phyloP scores from a whole-genome alignment of 1,140 invertebrate species.

The Ridgeia piscesae region DNA sequence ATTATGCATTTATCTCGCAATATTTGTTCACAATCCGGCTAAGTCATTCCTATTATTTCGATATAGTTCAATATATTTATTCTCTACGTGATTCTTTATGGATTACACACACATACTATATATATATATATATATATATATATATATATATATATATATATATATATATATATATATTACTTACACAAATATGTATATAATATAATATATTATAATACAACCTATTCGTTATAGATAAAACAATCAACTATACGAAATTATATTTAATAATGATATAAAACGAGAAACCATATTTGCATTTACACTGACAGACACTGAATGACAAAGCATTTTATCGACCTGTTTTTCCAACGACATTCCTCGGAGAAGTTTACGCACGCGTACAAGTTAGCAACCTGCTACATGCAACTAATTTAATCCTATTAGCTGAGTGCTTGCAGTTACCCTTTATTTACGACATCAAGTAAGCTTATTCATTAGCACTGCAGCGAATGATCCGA shows the following conservation, averaged over 20 bases:
- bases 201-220: no score
- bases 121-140: no score
- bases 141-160: no score
- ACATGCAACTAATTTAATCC: not conserved
- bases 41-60: no score
- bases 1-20: not conserved
- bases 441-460: not conserved
- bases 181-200: no score
- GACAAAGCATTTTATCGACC: not conserved
- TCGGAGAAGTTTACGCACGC: not conserved
- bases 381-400: not conserved
- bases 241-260: not conserved
- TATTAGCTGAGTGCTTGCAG: not conserved
- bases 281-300: not conserved
- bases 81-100: no score
- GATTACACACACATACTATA: no score
- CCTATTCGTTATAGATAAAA: no score
- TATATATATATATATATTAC: no score
- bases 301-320: not conserved
- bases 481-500: not conserved
- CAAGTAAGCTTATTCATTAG: not conserved
- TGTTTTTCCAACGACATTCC: not conserved
- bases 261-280: not conserved
- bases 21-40: no score
- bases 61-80: no score